Conservation (phyloP, 2,888 invertebrate genomes). For the Drosophila mimetica region DNA sequence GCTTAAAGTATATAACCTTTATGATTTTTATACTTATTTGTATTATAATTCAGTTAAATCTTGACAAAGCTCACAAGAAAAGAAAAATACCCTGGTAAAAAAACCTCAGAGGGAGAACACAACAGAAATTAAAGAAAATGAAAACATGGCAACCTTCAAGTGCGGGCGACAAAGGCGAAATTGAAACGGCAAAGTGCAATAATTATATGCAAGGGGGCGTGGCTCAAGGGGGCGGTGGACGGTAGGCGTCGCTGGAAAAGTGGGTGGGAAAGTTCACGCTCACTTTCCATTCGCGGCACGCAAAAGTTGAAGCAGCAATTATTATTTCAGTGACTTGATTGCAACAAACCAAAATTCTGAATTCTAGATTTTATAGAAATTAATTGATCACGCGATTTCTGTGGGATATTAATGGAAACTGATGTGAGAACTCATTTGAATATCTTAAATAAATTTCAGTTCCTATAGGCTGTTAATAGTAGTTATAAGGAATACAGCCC, state of each 20-base stretch:
- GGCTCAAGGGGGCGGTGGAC: conserved; percentile 1
- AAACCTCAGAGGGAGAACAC: conserved; percentile 5
- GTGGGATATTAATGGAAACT: not conserved
- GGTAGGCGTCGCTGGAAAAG: conserved; percentile 5
- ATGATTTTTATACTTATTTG: too few species aligned
- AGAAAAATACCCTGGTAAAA: not conserved
- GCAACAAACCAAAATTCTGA: not conserved
- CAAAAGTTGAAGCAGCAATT: conserved; percentile 1
- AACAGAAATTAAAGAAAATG: conserved; percentile 18
- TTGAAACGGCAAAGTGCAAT: conserved; percentile 49
- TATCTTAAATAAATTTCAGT: not conserved
- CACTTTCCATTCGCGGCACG: conserved; percentile 65
- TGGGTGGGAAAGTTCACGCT: conserved; percentile 69
- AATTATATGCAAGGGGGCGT: conserved; percentile 27
- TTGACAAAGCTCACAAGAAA: not conserved
- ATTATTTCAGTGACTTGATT: not conserved
- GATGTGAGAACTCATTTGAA: not conserved
- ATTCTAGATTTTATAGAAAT: not conserved
- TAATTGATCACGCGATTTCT: too few species aligned
- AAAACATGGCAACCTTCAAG: conserved; percentile 26
- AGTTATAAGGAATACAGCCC: too few species aligned
- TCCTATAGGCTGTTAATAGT: too few species aligned
- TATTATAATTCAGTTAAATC: not conserved
- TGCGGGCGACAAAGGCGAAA: conserved; percentile 44
- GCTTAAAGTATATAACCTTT: too few species aligned